phyloP scores from a whole-genome alignment of 2,888 invertebrate species.

The Leptinotarsa peninsularis region DNA sequence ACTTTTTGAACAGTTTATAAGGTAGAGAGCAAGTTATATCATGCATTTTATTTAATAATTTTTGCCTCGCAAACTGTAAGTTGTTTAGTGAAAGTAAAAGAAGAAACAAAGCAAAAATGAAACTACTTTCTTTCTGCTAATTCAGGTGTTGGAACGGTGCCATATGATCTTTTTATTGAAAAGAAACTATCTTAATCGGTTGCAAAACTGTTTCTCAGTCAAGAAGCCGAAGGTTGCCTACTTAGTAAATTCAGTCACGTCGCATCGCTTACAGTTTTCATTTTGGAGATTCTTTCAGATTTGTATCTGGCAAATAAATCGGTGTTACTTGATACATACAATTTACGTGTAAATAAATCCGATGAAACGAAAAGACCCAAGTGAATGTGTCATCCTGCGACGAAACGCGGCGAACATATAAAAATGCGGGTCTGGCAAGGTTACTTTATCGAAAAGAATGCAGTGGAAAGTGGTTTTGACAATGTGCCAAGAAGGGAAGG shows the following conservation, averaged over 20 bases:
- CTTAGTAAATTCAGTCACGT: neutral
- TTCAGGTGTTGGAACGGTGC: too few species aligned
- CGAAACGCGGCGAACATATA: neutral
- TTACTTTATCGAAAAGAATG: conserved; percentile 6
- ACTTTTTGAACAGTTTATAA: too few species aligned
- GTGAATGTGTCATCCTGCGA: neutral
- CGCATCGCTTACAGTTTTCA: neutral
- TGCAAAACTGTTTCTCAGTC: too few species aligned
- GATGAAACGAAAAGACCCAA: neutral
- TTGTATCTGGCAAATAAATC: neutral
- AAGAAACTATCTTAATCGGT: too few species aligned
- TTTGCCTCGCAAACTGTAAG: too few species aligned
- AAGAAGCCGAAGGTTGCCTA: neutral
- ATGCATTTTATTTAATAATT: too few species aligned
- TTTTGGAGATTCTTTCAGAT: neutral
- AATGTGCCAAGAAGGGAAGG: neutral
- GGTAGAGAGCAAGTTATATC: too few species aligned
- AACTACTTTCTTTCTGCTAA: too few species aligned
- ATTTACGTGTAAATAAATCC: neutral
- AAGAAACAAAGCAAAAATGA: too few species aligned
- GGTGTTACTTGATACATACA: neutral
- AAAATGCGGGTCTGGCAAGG: conserved; percentile 6
- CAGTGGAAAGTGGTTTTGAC: conserved; percentile 14
- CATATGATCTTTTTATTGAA: too few species aligned
- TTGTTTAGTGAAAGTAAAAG: too few species aligned